Conservation (phyloP, 2,797 vertebrate species). For the Thripadectes ignobilis region DNA sequence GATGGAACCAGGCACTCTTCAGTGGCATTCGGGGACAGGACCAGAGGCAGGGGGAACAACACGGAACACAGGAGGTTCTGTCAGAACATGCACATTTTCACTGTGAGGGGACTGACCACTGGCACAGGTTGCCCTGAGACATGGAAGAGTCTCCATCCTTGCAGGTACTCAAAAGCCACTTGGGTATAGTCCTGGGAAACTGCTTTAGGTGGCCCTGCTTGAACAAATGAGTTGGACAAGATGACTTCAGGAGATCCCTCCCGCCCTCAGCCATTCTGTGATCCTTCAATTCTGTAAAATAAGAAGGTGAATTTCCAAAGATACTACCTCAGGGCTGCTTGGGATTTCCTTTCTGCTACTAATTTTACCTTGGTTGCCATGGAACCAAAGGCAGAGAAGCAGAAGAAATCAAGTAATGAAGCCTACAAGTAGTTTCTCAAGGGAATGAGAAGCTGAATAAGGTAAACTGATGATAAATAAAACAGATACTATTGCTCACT, state of each 20-base stretch:
- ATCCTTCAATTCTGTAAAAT: neutral
- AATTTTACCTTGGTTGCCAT: slow-evolving; percentile 73
- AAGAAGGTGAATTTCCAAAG: slow-evolving; percentile 3
- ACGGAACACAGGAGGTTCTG: neutral
- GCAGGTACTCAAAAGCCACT: neutral
- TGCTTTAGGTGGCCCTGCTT: neutral
- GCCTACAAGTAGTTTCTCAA: slow-evolving; percentile 53
- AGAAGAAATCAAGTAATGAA: slow-evolving; percentile 54
- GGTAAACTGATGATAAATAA: slow-evolving; percentile 43
- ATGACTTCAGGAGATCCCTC: neutral
- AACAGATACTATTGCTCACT: slow-evolving; percentile 7
- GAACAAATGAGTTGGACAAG: neutral
- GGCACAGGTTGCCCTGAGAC: neutral
- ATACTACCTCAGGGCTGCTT: slow-evolving; percentile 3
- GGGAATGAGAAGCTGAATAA: slow-evolving; percentile 15
- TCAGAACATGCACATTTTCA: neutral
- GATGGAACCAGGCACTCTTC: neutral
- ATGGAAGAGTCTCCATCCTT: neutral
- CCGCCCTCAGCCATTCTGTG: neutral
- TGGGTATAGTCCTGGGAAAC: neutral
- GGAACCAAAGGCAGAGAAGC: slow-evolving; percentile 44
- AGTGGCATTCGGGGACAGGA: neutral
- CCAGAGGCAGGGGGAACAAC: neutral
- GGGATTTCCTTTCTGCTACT: slow-evolving; percentile 57
- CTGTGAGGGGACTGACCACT: neutral